Evolutionary conservation across 2,888 invertebrate species (phyloP), one percentile per base, ranked within the genome.

Genomic region (Polymixis flavicincta): DNA sequence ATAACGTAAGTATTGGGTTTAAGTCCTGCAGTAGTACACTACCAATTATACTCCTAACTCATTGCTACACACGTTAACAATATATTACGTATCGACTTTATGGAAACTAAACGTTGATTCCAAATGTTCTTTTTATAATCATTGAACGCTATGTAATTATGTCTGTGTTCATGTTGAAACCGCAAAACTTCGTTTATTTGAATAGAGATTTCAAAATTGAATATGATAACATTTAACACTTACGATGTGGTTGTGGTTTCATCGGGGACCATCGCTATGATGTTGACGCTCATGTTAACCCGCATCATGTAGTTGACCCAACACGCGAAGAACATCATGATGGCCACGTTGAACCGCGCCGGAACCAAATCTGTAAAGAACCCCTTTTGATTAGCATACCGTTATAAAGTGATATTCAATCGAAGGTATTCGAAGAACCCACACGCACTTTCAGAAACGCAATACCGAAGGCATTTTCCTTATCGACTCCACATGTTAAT

Each of bases 301-400:
- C 98, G 95, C 92, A 98, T 96, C 97, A 98, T 98, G 94, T 98
- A 98, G 87, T 97, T 97, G 85, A 98, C 97, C 94, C 98, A 97
- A 87, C 98, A 98, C 52, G 97, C 97, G 91, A 98, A 97, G 93
- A 98, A 98, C 92, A 98, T 95, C 98, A 98, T 98, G 45, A 98
- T 82, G 63, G 97, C 98, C 52, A 96, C 91, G 83, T 94, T 95
- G 84, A 96, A 92, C 87, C 96, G 92, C 89, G 96, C 94, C 82
- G 96, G 96, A 52, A 96, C 92, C 73, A 92, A 83, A 88, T 96
- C 96, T 96, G 91, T 11, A 89, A 84, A 90, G 6, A 82, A 82
- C 60, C 32, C 32, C 57, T 65, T 60, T 50, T 19, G 19, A 72
- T 87, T 74, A 81, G 55, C 76, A 80, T 25, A 75, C 54, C 45